phyloP scores from a whole-genome alignment of 2,888 invertebrate genomes.

The Dastarcus helophoroides region DNA sequence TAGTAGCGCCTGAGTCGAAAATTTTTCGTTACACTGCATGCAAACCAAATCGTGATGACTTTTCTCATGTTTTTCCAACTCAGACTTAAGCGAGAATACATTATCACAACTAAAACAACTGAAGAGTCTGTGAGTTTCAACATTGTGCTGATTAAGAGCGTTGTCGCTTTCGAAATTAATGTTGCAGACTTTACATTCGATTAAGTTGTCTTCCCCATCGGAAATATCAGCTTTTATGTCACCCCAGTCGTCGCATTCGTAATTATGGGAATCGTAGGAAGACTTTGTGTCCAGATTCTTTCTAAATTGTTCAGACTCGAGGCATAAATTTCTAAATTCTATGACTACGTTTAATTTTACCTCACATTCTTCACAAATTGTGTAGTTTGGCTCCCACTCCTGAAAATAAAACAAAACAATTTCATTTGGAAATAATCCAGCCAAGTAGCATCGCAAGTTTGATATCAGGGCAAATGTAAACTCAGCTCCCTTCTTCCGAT shows the following conservation, averaged over 20 bases:
- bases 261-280: background rate
- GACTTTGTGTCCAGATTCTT: constrained; percentile 9
- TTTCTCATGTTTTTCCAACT: constrained; percentile 1
- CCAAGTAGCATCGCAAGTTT: no score
- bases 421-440: no score
- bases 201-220: no score
- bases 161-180: background rate
- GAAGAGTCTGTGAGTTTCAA: background rate
- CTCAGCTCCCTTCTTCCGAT: no score
- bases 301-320: constrained; percentile 11
- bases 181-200: no score
- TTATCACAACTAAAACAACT: background rate
- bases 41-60: background rate
- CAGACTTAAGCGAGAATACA: background rate
- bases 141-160: background rate
- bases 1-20: constrained; percentile 1
- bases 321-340: constrained; percentile 16
- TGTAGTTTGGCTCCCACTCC: constrained; percentile 16
- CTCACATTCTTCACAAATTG: constrained; percentile 17
- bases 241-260: background rate
- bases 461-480: no score
- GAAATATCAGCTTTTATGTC: constrained; percentile 4
- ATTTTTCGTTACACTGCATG: constrained; percentile 1
- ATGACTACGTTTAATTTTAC: constrained; percentile 13
- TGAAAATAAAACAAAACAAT: no score